phyloP scores from a whole-genome alignment of 2,797 vertebrate species.

The Ctenopoma kingsleyae region DNA sequence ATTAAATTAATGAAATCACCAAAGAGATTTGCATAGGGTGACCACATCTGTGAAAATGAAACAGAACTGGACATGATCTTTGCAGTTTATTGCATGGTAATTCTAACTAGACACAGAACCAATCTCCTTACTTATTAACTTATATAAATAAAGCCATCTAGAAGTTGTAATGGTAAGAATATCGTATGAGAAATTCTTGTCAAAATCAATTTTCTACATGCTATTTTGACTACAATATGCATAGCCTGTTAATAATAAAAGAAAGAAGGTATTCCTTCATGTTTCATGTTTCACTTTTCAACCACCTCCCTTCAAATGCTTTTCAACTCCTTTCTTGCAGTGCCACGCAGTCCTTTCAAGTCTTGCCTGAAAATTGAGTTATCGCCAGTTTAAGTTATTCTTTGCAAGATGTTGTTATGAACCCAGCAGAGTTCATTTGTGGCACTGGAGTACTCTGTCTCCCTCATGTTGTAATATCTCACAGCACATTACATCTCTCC shows the following conservation, averaged over 20 bases:
- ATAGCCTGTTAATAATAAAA: not conserved
- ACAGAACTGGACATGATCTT: not conserved
- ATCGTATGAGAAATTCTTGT: not conserved
- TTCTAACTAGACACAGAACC: not conserved
- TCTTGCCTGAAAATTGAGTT: conserved; percentile 53
- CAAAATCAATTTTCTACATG: not conserved
- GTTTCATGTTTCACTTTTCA: conserved; percentile 27
- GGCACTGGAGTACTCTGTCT: conserved; percentile 27
- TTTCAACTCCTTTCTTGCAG: conserved; percentile 37
- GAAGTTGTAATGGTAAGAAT: not conserved
- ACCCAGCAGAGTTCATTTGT: conserved; percentile 49
- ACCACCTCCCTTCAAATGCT: conserved; percentile 23
- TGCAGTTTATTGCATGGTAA: not conserved
- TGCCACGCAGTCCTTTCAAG: conserved; percentile 9
- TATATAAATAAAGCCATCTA: not conserved
- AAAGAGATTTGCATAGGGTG: not conserved
- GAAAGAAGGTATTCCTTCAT: not conserved
- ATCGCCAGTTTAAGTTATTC: conserved; percentile 40
- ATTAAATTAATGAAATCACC: not conserved
- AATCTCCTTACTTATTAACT: not conserved
- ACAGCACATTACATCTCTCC: conserved; percentile 42
- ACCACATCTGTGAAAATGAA: too few species aligned
- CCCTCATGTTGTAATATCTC: conserved; percentile 56
- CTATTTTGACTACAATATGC: conserved; percentile 1
- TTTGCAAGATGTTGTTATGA: conserved; percentile 42